Percentiles rank a stretch among this genome's conserved stretches.
Evolutionary conservation across 2,113 vertebrate species (phyloP).

Genomic region (Macrotis lagotis): DNA sequence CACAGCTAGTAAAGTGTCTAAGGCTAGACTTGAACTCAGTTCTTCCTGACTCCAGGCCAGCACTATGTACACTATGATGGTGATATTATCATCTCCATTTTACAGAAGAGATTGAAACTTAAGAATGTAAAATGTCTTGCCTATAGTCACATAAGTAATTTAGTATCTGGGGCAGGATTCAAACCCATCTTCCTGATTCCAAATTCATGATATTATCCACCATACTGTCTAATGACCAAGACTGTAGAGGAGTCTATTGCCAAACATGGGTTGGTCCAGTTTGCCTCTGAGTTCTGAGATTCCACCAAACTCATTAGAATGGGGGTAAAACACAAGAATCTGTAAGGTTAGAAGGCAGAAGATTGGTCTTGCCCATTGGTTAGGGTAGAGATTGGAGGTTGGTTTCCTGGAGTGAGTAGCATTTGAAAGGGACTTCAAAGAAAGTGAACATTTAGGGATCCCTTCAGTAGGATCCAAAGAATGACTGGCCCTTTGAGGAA

Average conservation of each 20-base stretch:
- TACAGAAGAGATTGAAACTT: slow-evolving; percentile 12
- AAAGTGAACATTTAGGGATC: background rate
- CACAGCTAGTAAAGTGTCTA: too few species aligned
- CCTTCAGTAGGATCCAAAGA: background rate
- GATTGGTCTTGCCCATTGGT: background rate
- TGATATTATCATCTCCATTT: slow-evolving; percentile 6
- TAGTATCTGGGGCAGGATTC: background rate
- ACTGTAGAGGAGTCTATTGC: background rate
- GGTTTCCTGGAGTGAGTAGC: background rate
- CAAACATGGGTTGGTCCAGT: background rate
- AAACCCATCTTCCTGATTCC: background rate
- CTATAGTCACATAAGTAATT: background rate
- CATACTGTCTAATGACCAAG: background rate
- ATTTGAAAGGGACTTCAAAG: background rate
- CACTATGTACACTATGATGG: too few species aligned
- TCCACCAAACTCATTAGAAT: background rate
- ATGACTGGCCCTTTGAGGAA: background rate
- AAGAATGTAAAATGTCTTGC: slow-evolving; percentile 16
- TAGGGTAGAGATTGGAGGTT: background rate
- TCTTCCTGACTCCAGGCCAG: too few species aligned
- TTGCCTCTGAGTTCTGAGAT: background rate
- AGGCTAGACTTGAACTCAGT: too few species aligned
- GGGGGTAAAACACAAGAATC: background rate
- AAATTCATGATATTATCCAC: background rate
- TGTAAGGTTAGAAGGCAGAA: background rate